Evolutionary conservation across 2,113 vertebrate species (phyloP), one percentile per base, ranked within the genome.

Genomic region (Loxodonta africana): DNA sequence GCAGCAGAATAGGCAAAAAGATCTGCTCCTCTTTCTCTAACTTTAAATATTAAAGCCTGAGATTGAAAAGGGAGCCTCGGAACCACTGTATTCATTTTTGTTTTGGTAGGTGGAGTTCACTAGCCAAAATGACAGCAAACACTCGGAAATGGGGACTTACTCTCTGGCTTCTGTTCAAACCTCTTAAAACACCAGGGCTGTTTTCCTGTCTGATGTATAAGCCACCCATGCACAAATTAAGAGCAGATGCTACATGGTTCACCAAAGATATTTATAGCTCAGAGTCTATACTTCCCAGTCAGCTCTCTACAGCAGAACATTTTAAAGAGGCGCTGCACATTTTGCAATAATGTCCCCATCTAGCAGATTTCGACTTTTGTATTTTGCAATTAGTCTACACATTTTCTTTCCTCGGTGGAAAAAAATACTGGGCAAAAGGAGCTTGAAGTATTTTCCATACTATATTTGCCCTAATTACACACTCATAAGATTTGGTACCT

Each of bases 161-260:
- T 78, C 82, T n/a, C 8, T 91, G 98, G 95, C 90, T 81, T 97
- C 90, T 77, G 15, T 87, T 97, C 96, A 97, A 95, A 94, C 95
- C 76, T 94, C 95, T 71, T 67, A 62, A 95, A 65, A 81, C 95
- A 87, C 76, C 67, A 95, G 67, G 76, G 78, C 37, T 94, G 91
- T 90, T 95, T 98, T 97, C 94, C 88, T 76, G 96, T 93, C 94
- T 97, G 91, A 87, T 97, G 84, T 94, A 82, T 91, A 97, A 97
- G 76, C 96, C 92, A 88, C 87, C 93, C 95, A 92, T 46, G 78
- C 90, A 92, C 94, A 98, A 97, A 98, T 96, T 85, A 91, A 89
- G 95, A 98, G 80, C 97, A 97, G 91, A 98, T 97, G 97, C 10
- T 84, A 37, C n/a, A 37, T 33, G 30, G 87, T 77, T 95, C 7